Evolutionary conservation across 1,140 invertebrate genomes (phyloP).

Genomic region (Lethrus apterus): DNA sequence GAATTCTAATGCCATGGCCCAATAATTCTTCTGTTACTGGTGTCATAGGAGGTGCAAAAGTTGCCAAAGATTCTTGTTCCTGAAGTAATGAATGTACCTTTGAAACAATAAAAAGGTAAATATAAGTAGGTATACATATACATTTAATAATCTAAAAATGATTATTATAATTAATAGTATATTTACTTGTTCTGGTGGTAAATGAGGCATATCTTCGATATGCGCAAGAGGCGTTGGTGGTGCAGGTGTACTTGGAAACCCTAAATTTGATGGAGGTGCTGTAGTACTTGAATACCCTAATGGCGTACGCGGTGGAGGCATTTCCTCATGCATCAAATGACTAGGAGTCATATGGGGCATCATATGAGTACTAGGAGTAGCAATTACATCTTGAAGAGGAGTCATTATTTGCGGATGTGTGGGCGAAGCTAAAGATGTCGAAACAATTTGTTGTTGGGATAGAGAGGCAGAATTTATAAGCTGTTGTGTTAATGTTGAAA

Average conservation of each 20-base stretch:
- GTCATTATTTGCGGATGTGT: slow-evolving; percentile 7
- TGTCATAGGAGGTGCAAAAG: slow-evolving; percentile 29
- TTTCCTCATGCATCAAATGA: slow-evolving; percentile 16
- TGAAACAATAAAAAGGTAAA: not conserved
- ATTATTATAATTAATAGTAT: not conserved
- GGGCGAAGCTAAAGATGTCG: too few species aligned
- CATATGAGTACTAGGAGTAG: slow-evolving; percentile 15
- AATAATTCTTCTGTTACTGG: slow-evolving; percentile 27
- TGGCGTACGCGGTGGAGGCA: slow-evolving; percentile 22
- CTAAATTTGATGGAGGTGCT: slow-evolving; percentile 19
- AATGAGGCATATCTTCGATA: slow-evolving; percentile 45
- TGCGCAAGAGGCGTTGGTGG: slow-evolving; percentile 37
- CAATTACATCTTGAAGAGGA: slow-evolving; percentile 9
- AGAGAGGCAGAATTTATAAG: slow-evolving; percentile 10
- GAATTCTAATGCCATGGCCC: slow-evolving; percentile 21
- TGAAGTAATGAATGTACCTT: slow-evolving; percentile 35
- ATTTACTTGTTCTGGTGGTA: slow-evolving; percentile 44
- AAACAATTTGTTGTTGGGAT: too few species aligned
- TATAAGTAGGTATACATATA: not conserved
- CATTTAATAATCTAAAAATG: slow-evolving; percentile 9
- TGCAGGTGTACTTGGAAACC: slow-evolving; percentile 31
- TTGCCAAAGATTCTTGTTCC: slow-evolving; percentile 32
- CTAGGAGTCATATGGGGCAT: slow-evolving; percentile 11
- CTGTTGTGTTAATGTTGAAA: slow-evolving; percentile 41
- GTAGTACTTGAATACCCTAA: slow-evolving; percentile 17